Evolutionary conservation across 2,797 vertebrate genomes (phyloP).

Genomic region (Microtus californicus): DNA sequence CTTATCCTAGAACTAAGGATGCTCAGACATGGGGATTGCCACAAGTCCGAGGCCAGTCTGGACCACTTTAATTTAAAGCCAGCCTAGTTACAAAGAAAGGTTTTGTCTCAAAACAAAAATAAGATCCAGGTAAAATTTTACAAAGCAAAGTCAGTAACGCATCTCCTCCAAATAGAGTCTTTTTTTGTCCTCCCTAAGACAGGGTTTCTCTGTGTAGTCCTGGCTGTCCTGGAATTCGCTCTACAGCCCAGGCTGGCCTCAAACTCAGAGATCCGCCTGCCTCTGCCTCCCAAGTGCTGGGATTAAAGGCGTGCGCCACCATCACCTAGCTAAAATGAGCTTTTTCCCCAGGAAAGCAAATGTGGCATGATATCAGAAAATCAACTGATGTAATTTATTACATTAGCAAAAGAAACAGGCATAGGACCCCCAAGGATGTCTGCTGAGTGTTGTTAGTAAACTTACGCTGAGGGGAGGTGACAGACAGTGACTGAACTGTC

Average conservation of each 20-base stretch:
- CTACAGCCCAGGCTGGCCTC: background rate
- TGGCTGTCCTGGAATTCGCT: background rate
- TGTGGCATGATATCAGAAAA: constrained; percentile 33
- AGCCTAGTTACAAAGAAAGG: background rate
- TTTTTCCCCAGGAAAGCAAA: constrained; percentile 10
- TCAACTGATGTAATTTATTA: constrained; percentile 11
- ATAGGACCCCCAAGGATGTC: background rate
- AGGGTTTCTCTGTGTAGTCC: background rate
- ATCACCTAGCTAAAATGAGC: background rate
- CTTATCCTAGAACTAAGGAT: background rate
- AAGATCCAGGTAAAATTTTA: background rate
- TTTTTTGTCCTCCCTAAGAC: background rate
- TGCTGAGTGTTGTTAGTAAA: background rate
- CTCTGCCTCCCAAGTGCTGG: background rate
- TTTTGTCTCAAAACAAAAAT: background rate
- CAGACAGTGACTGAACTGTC: background rate
- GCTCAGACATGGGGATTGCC: background rate
- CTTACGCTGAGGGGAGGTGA: accelerated
- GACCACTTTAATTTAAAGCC: background rate
- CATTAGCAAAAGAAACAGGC: background rate
- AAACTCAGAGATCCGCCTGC: background rate
- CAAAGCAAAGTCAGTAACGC: background rate
- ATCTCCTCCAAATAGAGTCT: constrained; percentile 13
- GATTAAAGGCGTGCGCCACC: background rate
- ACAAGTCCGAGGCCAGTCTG: background rate